Percentiles rank a stretch among this genome's conserved stretches.
phyloP scores from a whole-genome alignment of 2,797 vertebrate genomes.

The Oceanodroma leucorhoa region DNA sequence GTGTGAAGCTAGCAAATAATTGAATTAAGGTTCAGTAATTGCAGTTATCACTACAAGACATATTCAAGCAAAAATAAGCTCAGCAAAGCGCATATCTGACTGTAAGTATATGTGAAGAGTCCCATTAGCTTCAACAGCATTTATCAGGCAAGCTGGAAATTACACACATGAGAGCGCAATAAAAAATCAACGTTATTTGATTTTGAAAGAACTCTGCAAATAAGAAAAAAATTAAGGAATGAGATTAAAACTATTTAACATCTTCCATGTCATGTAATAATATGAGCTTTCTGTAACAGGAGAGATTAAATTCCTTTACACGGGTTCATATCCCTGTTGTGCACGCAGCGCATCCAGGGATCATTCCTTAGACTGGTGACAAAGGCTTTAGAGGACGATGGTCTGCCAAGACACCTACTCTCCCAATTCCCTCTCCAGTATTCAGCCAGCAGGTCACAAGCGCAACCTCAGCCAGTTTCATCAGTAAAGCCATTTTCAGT shows the following conservation, averaged over 20 bases:
- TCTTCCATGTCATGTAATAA: neutral
- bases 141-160: conserved; percentile 22
- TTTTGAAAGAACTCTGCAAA: conserved; percentile 25
- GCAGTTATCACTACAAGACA: conserved; percentile 29
- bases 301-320: conserved; percentile 21
- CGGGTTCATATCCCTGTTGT: neutral
- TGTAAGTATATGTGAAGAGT: conserved; percentile 29
- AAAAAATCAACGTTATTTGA: neutral
- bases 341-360: neutral
- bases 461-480: neutral
- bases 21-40: conserved; percentile 62
- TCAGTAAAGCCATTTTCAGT: neutral
- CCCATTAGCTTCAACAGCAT: conserved; percentile 27
- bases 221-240: neutral
- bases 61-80: conserved; percentile 43
- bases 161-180: neutral
- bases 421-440: neutral
- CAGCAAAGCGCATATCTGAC: conserved; percentile 26
- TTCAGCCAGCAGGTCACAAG: neutral
- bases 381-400: neutral
- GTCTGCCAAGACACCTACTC: neutral
- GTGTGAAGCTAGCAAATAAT: conserved; percentile 42
- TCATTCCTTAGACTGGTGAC: neutral
- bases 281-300: neutral
- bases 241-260: conserved; percentile 54